Conservation (phyloP, 2,797 vertebrate species). For the Psittacula echo region DNA sequence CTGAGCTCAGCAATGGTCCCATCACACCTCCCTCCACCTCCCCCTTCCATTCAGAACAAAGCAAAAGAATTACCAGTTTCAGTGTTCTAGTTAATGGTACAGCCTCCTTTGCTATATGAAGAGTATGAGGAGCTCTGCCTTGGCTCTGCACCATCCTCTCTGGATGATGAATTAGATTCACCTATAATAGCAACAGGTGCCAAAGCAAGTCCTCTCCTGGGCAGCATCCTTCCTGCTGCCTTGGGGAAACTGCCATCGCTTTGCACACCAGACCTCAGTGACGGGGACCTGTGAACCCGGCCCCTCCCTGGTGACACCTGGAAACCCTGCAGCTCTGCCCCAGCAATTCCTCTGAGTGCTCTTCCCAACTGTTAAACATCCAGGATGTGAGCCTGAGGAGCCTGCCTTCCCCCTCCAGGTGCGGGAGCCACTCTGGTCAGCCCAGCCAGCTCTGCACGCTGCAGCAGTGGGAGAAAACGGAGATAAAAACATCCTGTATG, state of each 20-base stretch:
- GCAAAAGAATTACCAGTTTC: neutral
- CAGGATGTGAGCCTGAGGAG: neutral
- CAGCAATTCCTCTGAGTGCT: neutral
- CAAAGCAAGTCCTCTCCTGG: neutral
- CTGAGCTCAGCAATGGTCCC: neutral
- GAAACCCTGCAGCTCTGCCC: neutral
- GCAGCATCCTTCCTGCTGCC: neutral
- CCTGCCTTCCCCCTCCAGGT: neutral
- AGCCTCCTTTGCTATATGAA: neutral
- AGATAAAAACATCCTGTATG: conserved; percentile 69
- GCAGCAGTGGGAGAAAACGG: conserved; percentile 34
- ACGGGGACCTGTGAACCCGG: neutral
- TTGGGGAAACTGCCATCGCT: neutral
- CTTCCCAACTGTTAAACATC: neutral
- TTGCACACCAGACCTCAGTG: neutral
- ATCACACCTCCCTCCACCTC: accelerated
- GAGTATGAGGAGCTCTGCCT: neutral
- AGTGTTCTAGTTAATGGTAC: neutral
- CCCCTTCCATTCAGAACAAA: neutral
- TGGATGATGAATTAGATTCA: neutral
- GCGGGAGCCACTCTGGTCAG: neutral
- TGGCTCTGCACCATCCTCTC: neutral
- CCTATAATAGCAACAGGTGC: neutral
- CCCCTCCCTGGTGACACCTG: neutral
- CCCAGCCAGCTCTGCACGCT: neutral